Conservation (phyloP, 2,888 invertebrate species). For the Monoplex corrugatus region DNA sequence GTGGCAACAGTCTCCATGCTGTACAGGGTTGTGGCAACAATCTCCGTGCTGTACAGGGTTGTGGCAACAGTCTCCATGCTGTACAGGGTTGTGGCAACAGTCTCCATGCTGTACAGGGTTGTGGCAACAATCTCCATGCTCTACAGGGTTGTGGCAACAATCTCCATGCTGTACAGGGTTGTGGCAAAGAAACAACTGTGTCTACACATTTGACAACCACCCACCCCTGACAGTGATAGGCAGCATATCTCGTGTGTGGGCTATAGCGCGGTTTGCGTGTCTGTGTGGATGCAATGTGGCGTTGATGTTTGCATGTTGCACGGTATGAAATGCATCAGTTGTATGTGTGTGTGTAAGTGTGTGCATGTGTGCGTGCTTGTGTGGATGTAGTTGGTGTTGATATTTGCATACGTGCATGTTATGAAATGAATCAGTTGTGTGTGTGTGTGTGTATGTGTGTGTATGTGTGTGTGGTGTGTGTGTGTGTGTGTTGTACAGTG, state of each 20-base stretch:
- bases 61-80: neutral
- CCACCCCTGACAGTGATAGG: too few species aligned
- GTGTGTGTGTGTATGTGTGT: neutral
- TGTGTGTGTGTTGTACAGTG: neutral
- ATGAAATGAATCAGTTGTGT: neutral
- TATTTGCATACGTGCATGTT: neutral
- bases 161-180: neutral
- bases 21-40: neutral
- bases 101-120: neutral
- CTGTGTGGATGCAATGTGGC: neutral
- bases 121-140: neutral
- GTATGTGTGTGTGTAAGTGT: neutral
- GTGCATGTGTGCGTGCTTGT: neutral
- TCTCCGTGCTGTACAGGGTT: neutral
- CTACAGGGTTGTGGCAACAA: neutral
- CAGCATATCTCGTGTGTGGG: neutral
- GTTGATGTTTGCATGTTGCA: neutral
- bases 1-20: neutral
- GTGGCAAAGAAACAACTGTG: neutral
- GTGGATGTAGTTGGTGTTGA: neutral
- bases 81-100: neutral
- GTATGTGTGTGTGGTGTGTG: neutral
- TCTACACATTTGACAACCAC: neutral
- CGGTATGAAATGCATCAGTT: neutral
- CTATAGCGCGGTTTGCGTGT: neutral